Percentiles rank a stretch among this genome's conserved stretches.
phyloP scores from a whole-genome alignment of 2,797 vertebrate species.

The Gephyroberyx darwinii region DNA sequence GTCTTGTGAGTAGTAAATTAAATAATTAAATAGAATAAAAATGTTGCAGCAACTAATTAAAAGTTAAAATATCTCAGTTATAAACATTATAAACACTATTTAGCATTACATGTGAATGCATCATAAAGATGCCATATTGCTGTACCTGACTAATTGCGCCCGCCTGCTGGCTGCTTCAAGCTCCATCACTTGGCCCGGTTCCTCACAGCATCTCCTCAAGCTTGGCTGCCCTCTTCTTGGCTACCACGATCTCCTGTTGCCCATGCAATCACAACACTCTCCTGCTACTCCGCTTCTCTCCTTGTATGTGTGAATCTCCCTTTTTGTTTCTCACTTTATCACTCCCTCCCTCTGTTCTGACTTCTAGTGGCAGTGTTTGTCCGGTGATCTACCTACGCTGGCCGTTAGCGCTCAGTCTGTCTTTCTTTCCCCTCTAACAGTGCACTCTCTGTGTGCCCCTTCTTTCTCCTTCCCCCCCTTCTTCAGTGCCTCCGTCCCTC shows the following conservation, averaged over 20 bases:
- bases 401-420: conserved; percentile 44
- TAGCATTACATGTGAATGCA: conserved; percentile 13
- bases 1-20: no score
- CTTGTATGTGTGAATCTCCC: conserved; percentile 37
- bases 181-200: conserved; percentile 73
- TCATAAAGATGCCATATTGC: conserved; percentile 52
- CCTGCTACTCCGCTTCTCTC: conserved; percentile 26
- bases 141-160: conserved; percentile 73
- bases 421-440: conserved; percentile 65
- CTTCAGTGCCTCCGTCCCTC: conserved; percentile 59
- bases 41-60: no score
- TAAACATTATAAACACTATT: neutral
- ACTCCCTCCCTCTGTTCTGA: conserved; percentile 32
- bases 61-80: neutral
- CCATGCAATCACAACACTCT: conserved; percentile 42
- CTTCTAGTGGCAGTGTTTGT: conserved; percentile 41
- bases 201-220: conserved; percentile 71
- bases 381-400: conserved; percentile 69
- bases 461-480: conserved; percentile 33
- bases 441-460: conserved; percentile 67
- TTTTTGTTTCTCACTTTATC: conserved; percentile 32
- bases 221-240: conserved; percentile 57
- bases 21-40: no score
- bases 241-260: conserved; percentile 48
- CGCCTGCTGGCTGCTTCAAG: conserved; percentile 59